These are phyloP conservation scores for Agrotis clavis DNA, from an alignment of 2,888 invertebrate species.

Conservation along the genomic window DNA sequence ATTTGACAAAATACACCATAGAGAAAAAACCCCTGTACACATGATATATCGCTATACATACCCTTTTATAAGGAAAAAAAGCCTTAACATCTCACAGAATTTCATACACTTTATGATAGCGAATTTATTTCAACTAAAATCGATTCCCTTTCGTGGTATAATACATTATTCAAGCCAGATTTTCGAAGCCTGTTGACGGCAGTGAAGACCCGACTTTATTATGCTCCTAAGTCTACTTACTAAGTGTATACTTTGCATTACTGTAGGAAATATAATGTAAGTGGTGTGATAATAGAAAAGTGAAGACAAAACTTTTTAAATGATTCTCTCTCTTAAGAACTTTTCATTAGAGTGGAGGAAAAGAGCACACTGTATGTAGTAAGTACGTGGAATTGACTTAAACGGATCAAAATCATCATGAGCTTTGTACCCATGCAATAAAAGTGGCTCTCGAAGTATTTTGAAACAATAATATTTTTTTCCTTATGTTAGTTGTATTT, in stretches of 20 bases:
- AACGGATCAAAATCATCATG: too few species aligned
- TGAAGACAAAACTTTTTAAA: background rate
- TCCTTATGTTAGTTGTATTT: too few species aligned
- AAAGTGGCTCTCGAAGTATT: too few species aligned
- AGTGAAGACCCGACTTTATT: conserved; percentile 32
- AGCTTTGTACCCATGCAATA: too few species aligned
- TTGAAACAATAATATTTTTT: too few species aligned
- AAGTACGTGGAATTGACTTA: too few species aligned
- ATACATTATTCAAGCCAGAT: conserved; percentile 59
- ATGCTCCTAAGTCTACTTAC: conserved; percentile 5
- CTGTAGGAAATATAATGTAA: background rate
- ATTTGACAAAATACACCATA: conserved; percentile 51
- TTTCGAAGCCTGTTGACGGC: conserved; percentile 45
- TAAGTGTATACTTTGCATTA: conserved; percentile 15
- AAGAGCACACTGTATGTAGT: too few species aligned
- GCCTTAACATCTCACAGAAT: conserved; percentile 40
- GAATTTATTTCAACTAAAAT: conserved; percentile 55
- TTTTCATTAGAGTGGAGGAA: too few species aligned
- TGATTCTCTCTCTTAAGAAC: background rate
- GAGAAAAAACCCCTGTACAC: conserved; percentile 27
- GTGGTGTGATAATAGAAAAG: background rate
- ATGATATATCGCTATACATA: conserved; percentile 51
- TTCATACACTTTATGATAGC: conserved; percentile 48
- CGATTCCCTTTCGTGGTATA: conserved; percentile 50
- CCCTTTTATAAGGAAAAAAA: conserved; percentile 11